Base-by-base conservation (phyloP, 2,888 invertebrate genomes). In the Sussaba pulchella region DNA sequence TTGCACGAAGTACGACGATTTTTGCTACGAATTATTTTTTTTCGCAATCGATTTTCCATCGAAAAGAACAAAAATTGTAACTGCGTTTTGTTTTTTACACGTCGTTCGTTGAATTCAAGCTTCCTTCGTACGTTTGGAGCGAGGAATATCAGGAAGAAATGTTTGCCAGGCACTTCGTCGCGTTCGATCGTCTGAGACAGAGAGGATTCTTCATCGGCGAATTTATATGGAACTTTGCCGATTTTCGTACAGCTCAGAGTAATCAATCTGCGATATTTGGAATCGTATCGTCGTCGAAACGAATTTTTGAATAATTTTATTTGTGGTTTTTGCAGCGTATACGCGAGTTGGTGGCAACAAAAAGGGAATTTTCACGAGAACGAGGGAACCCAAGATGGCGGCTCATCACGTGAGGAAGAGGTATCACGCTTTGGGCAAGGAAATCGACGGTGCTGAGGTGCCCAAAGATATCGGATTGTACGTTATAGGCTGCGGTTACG, bases 151-250 rank as follows among this genome's bases (percentile, higher is more conserved):
- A 99, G 93, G 94, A 95, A 0, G 95, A 96, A 54, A 92, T 98
- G 69, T 94, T 99, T 90, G 95, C 96, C 0, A 95, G 96, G 87
- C 98, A 99, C 89, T 99, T 99, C 90, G 94, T 96, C 90, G 98
- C 98, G 0, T 99, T 99, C 90, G 99, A 99, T 91, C 92, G 92
- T n/a, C 92, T 99, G 31, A 94, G 98, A 67, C 93, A 93, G 1
- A 92, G 94, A 74, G 94, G 95, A 4, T 97, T 96, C 93, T 97
- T 99, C 87, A 95, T 98, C 26, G 99, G 99, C 2, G 99, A 99
- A 93, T 98, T 99, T 94, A 97, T 99, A 54, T 99, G 99, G 99
- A 99, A 99, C 92, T 99, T 99, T 92, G 99, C 99, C 0, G 99
- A 99, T 92, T 99, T 99, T 90, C 97, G 98, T 92, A 99, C 99